Evolutionary conservation across 2,888 invertebrate species (phyloP), one percentile per base, ranked within the genome.

Genomic region (Erebia epiphron): DNA sequence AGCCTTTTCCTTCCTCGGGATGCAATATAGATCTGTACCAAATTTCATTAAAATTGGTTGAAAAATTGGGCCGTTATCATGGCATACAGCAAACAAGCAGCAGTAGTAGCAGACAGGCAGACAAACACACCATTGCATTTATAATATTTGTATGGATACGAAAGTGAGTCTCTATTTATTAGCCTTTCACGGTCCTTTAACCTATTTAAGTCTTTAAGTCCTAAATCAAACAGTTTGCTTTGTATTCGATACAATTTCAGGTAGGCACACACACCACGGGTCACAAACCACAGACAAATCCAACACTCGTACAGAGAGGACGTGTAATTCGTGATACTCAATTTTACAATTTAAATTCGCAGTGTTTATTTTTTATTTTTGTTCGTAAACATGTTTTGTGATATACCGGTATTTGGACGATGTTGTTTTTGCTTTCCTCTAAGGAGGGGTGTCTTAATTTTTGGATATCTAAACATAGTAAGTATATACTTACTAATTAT

Each of bases 391-490:
- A 91, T 91, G 91, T 90, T 88, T 77, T 90, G 90, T 77, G 91
- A 90, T 43, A 75, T 81, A 68, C 83, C 83, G 0, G 75, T 77
- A n/a, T 77, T 83, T 21, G 78, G 80, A 5, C 75, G 91, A 68
- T 92, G 91, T 74, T 91, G 91, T 70, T 89, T 91, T 64, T 92
- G 91, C 75, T 75, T 92, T 80, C 91, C 91, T 0, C 71, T 92
- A 4, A 76, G 91, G 21, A 82, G 80, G 68, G 91, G 91, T 1
- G 82, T 90, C 0, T 73, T 91, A 1, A 78, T 80, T 0, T 87
- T 89, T 69, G 91, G 84, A 69, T 91, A 90, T 71, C 72, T 89
- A 21, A 88, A 87, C 77, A 76, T 90, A 49, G 91, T 91, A 76
- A 88, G 90, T 86, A 76, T 86, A 76, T 50, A 8, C 52, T 16